Conservation (phyloP, 2,113 vertebrate species). For the Ictalurus furcatus region DNA sequence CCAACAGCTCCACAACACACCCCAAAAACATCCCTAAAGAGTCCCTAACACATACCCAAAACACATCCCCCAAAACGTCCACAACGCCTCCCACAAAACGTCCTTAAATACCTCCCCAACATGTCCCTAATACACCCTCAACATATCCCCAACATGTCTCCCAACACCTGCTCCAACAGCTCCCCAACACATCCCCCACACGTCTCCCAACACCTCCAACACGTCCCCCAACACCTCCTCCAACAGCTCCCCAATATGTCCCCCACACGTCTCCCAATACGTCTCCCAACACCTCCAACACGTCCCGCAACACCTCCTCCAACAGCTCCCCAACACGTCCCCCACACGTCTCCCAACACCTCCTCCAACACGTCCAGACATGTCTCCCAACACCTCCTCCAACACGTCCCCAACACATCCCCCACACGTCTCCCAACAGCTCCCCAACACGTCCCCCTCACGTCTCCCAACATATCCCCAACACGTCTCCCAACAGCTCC, state of each 20-base stretch:
- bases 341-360: not conserved
- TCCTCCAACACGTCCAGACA: no score
- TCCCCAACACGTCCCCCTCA: no score
- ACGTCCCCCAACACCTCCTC: not conserved
- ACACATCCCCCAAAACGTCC: not conserved
- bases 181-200: not conserved
- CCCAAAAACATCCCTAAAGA: not conserved
- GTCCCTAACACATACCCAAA: not conserved
- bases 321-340: not conserved
- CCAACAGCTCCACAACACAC: not conserved
- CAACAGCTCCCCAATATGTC: not conserved
- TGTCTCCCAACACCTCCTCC: not conserved
- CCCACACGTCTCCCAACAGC: no score
- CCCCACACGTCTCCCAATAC: not conserved
- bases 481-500: not conserved
- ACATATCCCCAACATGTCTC: not conserved
- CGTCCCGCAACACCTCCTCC: rapidly evolving
- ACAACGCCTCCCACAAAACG: not conserved
- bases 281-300: not conserved
- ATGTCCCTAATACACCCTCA: not conserved
- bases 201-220: not conserved
- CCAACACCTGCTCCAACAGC: not conserved
- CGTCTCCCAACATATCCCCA: no score
- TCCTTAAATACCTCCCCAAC: not conserved
- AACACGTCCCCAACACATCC: not conserved